Evolutionary conservation across 1,140 invertebrate genomes (phyloP).

Genomic region (Limonius californicus): DNA sequence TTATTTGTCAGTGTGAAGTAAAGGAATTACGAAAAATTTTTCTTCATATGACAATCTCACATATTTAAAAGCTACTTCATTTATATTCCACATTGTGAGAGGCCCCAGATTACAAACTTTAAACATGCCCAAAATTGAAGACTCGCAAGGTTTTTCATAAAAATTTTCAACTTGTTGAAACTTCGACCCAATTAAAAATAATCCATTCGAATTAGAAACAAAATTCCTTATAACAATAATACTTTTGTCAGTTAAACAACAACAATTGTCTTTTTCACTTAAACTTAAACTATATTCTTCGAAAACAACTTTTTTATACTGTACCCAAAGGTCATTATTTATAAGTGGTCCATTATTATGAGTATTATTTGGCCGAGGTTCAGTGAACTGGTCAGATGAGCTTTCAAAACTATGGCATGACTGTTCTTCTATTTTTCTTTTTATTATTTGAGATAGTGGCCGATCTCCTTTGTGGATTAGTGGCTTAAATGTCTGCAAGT

Average conservation of each 20-base stretch:
- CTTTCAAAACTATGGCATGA: background rate
- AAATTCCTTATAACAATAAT: background rate
- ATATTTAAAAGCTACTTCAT: background rate
- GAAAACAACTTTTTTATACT: background rate
- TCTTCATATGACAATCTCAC: background rate
- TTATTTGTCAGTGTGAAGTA: too few species aligned
- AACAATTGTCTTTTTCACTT: too few species aligned
- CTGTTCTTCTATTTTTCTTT: background rate
- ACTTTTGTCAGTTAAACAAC: background rate
- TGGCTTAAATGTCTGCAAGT: slow-evolving; percentile 20
- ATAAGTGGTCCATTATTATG: background rate
- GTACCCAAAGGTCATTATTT: background rate
- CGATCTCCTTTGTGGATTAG: background rate
- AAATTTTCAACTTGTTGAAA: background rate
- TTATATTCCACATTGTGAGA: background rate
- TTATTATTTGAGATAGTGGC: slow-evolving; percentile 17
- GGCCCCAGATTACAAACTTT: background rate
- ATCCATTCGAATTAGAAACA: background rate
- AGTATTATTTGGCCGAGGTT: background rate
- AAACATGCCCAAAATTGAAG: background rate
- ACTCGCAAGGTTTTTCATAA: background rate
- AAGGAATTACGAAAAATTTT: background rate
- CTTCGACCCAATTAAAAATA: background rate
- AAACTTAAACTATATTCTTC: background rate
- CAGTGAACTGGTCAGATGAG: background rate